Evolutionary conservation across 2,888 invertebrate genomes (phyloP), one percentile per base, ranked within the genome.

Genomic region (Ophraella communa): DNA sequence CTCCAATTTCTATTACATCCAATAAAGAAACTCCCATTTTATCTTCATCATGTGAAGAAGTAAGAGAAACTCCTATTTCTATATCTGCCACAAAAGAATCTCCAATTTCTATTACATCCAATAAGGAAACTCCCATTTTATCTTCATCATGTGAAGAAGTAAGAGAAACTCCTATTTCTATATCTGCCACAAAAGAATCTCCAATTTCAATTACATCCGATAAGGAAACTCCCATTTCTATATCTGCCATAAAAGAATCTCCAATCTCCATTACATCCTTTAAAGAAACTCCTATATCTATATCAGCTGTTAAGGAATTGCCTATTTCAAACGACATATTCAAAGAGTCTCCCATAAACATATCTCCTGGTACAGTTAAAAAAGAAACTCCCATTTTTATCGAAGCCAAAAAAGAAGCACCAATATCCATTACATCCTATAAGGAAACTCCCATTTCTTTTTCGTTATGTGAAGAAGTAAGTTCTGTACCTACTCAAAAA

Each of bases 21-120:
- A n/a, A n/a, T 7, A 27, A 27, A 27, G 27, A 27, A 8, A 27
- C 8, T 27, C 27, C 27, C 27, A 27, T 33, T 14, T 4, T n/a
- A 52, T 52, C 8, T 4, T 23, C 8, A 51, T 61, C 42, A 10
- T 44, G 45, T 30, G 39, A 49, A 35, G 54, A 59, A 49, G 35
- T n/a, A n/a, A n/a, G n/a, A n/a, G n/a, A n/a, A n/a, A n/a, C 21
- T 14, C n/a, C 42, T 1, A 23, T 55, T 24, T 5, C 21, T 55
- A 55, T 42, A 14, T 17, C n/a, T n/a, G n/a, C n/a, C n/a, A n/a
- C n/a, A n/a, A n/a, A n/a, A n/a, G n/a, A n/a, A n/a, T n/a, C n/a
- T n/a, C n/a, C n/a, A n/a, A 24, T n/a, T n/a, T n/a, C n/a, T n/a
- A n/a, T n/a, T n/a, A n/a, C n/a, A n/a, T n/a, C n/a, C 1, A 1